Base-by-base conservation (phyloP, 2,113 vertebrate genomes). In the Chloropsis cyanopogon region DNA sequence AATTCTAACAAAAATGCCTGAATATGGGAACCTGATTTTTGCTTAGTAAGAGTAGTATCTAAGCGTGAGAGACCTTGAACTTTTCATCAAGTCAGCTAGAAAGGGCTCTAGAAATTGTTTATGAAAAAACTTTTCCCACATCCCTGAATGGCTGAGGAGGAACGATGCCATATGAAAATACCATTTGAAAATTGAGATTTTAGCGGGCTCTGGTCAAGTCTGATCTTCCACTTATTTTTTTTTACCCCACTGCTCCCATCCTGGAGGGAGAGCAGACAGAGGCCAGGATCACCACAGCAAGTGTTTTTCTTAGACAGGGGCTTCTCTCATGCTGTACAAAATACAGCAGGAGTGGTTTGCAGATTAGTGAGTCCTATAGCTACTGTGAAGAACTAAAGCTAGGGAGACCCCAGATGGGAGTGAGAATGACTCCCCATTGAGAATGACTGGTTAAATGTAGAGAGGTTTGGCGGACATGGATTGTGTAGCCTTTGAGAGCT, bases 141-240 rank as follows among this genome's bases (percentile, higher is more conserved):
- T 64, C 21, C 47, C 39, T 35, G 24, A 65, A 24, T 24, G 15
- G 14, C 42, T 70, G 61, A 14, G 35, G 8, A 84, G 22, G 57
- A 88, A 7, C 1, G 0, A 23, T 0, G 5, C 28, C 4, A 12
- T 41, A 35, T 33, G 66, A 54, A 88, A 86, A 46, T 70, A n/a
- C 16, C 18, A 29, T 33, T 39, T 0, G 0, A 64, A 41, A 39
- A 28, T 0, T 0, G 1, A 84, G 35, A 73, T 70, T 59, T 77
- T 60, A 81, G 29, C 61, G 11, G 21, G 15, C 21, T 84, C 4
- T 75, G 35, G 33, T 75, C 12, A 84, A 78, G 24, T 81, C 24
- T 81, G 21, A 37, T 86, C 18, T 81, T 90, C 44, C 5, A 17
- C 82, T 20, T 4, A 0, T 70, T 78, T 70, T 35, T 35, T 90